phyloP scores from a whole-genome alignment of 2,888 invertebrate species.

The Thera britannica region DNA sequence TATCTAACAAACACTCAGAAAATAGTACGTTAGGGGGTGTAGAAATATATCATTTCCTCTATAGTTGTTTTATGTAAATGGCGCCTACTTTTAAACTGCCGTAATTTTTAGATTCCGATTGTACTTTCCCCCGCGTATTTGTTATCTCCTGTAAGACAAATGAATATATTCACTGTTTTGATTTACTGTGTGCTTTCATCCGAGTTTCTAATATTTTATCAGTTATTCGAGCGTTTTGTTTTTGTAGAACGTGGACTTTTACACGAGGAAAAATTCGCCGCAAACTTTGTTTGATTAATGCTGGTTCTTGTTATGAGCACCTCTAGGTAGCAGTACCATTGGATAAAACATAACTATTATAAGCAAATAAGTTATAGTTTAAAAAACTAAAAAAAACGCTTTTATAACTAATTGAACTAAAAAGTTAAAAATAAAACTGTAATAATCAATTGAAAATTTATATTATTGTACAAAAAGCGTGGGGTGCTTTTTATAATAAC shows the following conservation, averaged over 20 bases:
- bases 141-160: constrained; percentile 77
- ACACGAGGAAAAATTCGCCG: not conserved
- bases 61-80: constrained; percentile 83
- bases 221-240: constrained; percentile 39
- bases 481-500: too few species aligned
- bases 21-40: constrained; percentile 47
- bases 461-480: too few species aligned
- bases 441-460: too few species aligned
- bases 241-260: constrained; percentile 26
- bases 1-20: constrained; percentile 4
- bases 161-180: constrained; percentile 76
- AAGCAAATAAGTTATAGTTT: too few species aligned
- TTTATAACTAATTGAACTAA: too few species aligned
- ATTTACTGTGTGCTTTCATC: constrained; percentile 71
- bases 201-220: constrained; percentile 50
- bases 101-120: constrained; percentile 84
- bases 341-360: not conserved
- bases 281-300: not conserved
- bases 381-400: too few species aligned
- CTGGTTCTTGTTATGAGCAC: not conserved
- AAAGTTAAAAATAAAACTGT: too few species aligned
- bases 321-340: not conserved
- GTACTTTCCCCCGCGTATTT: constrained; percentile 76
- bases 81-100: constrained; percentile 83
- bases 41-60: constrained; percentile 75